A percentile compares a stretch with the other conserved stretches of the same genome.
These are phyloP conservation scores for Tragelaphus imberbis DNA, from an alignment of 2,113 vertebrate species.

Conservation along the genomic window DNA sequence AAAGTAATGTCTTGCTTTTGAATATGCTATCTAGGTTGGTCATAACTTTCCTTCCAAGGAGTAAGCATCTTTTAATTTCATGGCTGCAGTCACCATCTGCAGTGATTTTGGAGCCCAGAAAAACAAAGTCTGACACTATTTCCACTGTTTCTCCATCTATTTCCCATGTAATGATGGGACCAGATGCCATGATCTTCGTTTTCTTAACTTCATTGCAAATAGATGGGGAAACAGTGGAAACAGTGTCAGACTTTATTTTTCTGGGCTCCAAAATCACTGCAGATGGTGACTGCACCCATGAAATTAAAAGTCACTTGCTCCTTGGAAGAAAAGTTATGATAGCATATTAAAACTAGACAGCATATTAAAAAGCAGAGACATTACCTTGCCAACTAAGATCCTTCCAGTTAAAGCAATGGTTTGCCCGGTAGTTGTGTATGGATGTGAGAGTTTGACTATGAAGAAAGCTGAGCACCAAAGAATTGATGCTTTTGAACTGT, in stretches of 20 bases:
- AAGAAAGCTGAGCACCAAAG: neutral
- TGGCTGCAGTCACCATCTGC: no score
- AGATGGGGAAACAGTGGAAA: neutral
- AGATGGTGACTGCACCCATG: neutral
- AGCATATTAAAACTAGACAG: neutral
- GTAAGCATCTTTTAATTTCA: no score
- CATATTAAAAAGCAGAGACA: neutral
- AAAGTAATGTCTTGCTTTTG: no score
- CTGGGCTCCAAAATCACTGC: neutral
- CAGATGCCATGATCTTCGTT: no score
- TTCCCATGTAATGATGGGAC: no score
- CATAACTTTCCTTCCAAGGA: no score
- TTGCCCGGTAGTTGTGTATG: neutral
- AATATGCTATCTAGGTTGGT: no score
- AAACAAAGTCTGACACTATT: no score
- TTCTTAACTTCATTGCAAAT: neutral
- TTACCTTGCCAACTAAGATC: neutral
- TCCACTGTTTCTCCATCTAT: no score
- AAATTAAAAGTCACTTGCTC: neutral
- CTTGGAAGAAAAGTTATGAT: neutral
- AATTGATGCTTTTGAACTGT: neutral
- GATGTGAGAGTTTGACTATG: neutral
- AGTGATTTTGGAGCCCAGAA: no score
- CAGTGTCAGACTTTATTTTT: neutral
- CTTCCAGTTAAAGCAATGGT: neutral